phyloP scores from a whole-genome alignment of 2,113 vertebrate species.

The Ameiurus melas region DNA sequence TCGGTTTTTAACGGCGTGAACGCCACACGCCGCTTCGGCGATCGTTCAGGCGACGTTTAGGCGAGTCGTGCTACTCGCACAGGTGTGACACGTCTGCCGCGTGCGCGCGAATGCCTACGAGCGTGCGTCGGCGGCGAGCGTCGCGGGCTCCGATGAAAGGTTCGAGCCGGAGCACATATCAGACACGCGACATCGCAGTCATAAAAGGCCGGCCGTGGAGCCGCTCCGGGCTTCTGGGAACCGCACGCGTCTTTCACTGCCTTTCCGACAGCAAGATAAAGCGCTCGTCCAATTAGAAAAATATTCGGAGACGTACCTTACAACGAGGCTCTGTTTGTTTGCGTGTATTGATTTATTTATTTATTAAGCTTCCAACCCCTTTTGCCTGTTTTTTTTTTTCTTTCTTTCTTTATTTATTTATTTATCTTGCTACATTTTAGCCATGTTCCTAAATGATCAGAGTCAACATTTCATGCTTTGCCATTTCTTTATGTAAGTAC shows the following conservation, averaged over 20 bases:
- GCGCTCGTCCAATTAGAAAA: constrained; percentile 82
- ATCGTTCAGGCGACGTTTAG: not conserved
- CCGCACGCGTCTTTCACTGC: constrained; percentile 74
- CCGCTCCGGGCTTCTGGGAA: constrained; percentile 76
- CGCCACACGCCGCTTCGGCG: not conserved
- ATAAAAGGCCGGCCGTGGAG: constrained; percentile 75
- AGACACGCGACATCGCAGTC: constrained; percentile 68
- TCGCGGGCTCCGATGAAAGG: constrained; percentile 72
- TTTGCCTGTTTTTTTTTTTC: not conserved
- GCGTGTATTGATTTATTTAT: no score
- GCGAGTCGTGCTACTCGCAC: not conserved
- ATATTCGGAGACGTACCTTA: constrained; percentile 78
- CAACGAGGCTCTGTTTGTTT: constrained; percentile 49
- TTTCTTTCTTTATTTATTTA: no score
- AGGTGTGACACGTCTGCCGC: not conserved
- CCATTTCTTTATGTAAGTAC: constrained; percentile 17
- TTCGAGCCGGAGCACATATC: constrained; percentile 73
- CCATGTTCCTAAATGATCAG: not conserved
- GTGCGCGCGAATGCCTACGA: constrained; percentile 51
- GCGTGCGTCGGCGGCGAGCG: constrained; percentile 53
- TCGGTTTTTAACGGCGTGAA: not conserved
- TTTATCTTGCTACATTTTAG: not conserved
- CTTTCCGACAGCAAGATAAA: constrained; percentile 80
- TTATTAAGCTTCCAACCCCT: constrained; percentile 48
- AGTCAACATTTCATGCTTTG: constrained; percentile 36